Evolutionary conservation across 2,888 invertebrate genomes (phyloP), one percentile per base, ranked within the genome.

Genomic region (Spatulosminthurus flaviceps): DNA sequence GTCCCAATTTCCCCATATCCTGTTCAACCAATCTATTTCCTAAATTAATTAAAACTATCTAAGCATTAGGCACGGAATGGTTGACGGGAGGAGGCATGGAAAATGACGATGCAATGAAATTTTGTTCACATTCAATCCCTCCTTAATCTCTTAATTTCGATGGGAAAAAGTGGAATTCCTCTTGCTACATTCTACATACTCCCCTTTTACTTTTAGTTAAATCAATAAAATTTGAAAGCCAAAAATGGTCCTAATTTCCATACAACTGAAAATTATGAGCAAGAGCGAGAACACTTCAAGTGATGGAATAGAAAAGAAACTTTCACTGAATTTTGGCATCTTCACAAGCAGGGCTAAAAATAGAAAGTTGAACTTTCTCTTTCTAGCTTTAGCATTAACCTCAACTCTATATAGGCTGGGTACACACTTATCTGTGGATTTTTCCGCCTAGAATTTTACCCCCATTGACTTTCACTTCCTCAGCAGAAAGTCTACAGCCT

Each of bases 41-140:
- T 51, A n/a, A 51, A 51, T 51, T 51, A 51, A 51, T 51, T 51
- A 51, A 51, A 51, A 51, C 51, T 19, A 51, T 51, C 51, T 51
- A n/a, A 13, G 16, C 51, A 51, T 16, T 19, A n/a, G 19, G 51
- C 16, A 13, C 51, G 16, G 51, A 51, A n/a, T 2, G 51, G 51
- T 34, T 7, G 34, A 9, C 5, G 16, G 51, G n/a, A 9, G 16
- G 51, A 51, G n/a, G 5, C 7, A 19, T 1, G 16, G 16, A 19
- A 51, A n/a, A n/a, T n/a, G n/a, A n/a, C n/a, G n/a, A n/a, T n/a
- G n/a, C 1, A 51, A 51, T 51, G n/a, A n/a, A 51, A 51, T 51
- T 51, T 51, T 51, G 51, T 51, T n/a, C 16, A 34, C 9, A 51
- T 51, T 51, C 51, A 9, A 19, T 34, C 34, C n/a, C n/a, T n/a